phyloP scores from a whole-genome alignment of 30 jellyfish, hydroid and myxozoan species.

The Cassiopea andromeda region DNA sequence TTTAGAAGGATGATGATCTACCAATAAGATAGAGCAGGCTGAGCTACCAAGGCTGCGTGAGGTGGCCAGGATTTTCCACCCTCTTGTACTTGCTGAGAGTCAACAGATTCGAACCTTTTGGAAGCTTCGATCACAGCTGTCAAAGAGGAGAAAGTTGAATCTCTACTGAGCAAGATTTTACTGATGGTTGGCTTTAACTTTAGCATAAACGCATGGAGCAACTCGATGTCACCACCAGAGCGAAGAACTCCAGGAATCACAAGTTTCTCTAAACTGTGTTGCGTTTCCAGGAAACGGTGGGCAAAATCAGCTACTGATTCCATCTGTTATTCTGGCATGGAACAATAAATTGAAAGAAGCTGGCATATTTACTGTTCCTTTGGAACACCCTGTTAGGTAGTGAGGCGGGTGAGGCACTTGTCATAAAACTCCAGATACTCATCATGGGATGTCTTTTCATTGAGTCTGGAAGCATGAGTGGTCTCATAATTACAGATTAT shows the following conservation, averaged over 20 bases:
- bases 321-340: neutral
- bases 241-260: slow-evolving; percentile 14
- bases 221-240: slow-evolving; percentile 16
- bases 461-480: no score
- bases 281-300: no score
- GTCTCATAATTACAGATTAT: neutral
- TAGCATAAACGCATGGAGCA: neutral
- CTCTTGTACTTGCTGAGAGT: no score
- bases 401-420: no score
- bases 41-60: no score
- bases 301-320: no score
- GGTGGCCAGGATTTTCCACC: no score
- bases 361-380: slow-evolving; percentile 25
- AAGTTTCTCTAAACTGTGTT: neutral
- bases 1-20: no score
- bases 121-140: slow-evolving; percentile 24
- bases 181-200: neutral
- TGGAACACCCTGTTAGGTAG: no score
- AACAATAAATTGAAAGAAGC: slow-evolving; percentile 14
- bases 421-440: neutral
- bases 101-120: no score
- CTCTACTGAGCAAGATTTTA: slow-evolving; percentile 24
- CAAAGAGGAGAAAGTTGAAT: neutral
- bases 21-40: no score
- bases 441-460: neutral